phyloP scores from a whole-genome alignment of 2,888 invertebrate genomes.

The Leptogaster cylindrica region DNA sequence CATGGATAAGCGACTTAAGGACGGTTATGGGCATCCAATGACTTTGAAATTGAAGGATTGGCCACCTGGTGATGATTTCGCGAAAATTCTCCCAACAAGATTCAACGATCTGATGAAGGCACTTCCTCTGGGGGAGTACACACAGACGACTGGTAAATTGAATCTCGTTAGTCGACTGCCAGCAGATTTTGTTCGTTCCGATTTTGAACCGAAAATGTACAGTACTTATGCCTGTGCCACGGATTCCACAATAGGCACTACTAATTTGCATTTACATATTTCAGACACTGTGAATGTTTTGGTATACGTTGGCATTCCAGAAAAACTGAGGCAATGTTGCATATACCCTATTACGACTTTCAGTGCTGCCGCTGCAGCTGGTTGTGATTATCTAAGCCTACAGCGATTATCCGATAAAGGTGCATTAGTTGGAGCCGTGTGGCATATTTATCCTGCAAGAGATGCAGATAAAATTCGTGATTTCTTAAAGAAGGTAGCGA shows the following conservation, averaged over 20 bases:
- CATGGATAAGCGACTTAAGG: slow-evolving; percentile 78
- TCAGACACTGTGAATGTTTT: slow-evolving; percentile 97
- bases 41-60: slow-evolving; percentile 94
- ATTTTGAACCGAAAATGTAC: slow-evolving; percentile 98
- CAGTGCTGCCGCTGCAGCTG: slow-evolving; percentile 89
- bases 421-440: slow-evolving; percentile 89
- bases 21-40: slow-evolving; percentile 85
- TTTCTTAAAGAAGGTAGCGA: slow-evolving; percentile 84
- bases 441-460: slow-evolving; percentile 95
- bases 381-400: slow-evolving; percentile 87
- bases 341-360: slow-evolving; percentile 81
- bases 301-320: slow-evolving; percentile 93
- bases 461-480: slow-evolving; percentile 97
- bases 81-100: slow-evolving; percentile 82
- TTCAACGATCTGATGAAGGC: slow-evolving; percentile 89
- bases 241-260: slow-evolving; percentile 85
- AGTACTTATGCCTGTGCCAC: slow-evolving; percentile 92
- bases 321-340: slow-evolving; percentile 77
- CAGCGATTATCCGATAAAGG: slow-evolving; percentile 78
- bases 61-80: slow-evolving; percentile 95
- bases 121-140: slow-evolving; percentile 89
- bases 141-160: slow-evolving; percentile 81
- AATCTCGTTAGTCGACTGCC: slow-evolving; percentile 92
- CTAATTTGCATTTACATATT: slow-evolving; percentile 95
- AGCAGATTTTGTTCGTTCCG: slow-evolving; percentile 91